Evolutionary conservation across 2,113 vertebrate genomes (phyloP).

Genomic region (Indri indri): DNA sequence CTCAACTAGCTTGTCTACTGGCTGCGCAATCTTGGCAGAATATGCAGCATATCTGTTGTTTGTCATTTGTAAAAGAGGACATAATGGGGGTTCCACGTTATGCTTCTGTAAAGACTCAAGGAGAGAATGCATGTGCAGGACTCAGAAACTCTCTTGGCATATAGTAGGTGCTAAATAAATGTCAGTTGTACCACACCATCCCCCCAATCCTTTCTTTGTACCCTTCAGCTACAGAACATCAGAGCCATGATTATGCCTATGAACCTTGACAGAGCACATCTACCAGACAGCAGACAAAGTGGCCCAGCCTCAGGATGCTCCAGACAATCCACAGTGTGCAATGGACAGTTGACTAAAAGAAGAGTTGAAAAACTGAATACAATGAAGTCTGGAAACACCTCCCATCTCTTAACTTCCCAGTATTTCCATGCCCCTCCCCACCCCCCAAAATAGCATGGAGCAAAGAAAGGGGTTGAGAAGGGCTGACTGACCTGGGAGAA

Average conservation of each 20-base stretch:
- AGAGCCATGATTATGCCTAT: not conserved
- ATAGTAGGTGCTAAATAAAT: not conserved
- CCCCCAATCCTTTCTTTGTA: not conserved
- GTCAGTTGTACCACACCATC: not conserved
- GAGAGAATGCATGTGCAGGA: not conserved
- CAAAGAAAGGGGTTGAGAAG: not conserved
- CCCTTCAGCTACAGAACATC: not conserved
- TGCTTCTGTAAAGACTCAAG: not conserved
- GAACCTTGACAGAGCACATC: not conserved
- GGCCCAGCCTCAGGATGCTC: not conserved
- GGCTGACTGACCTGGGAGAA: conserved; percentile 93
- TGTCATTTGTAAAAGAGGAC: not conserved
- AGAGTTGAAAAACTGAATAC: not conserved
- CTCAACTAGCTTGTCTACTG: not conserved
- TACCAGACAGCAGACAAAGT: not conserved
- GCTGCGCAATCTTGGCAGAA: not conserved
- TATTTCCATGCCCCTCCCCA: not conserved
- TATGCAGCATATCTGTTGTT: not conserved
- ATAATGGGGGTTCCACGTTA: not conserved
- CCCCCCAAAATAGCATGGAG: not conserved
- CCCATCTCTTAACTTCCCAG: not conserved
- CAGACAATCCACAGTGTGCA: not conserved
- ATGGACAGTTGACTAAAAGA: not conserved
- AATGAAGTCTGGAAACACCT: not conserved
- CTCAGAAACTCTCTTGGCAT: not conserved